Conservation (phyloP, 2,797 vertebrate species). For the Clarias laeviceps region DNA sequence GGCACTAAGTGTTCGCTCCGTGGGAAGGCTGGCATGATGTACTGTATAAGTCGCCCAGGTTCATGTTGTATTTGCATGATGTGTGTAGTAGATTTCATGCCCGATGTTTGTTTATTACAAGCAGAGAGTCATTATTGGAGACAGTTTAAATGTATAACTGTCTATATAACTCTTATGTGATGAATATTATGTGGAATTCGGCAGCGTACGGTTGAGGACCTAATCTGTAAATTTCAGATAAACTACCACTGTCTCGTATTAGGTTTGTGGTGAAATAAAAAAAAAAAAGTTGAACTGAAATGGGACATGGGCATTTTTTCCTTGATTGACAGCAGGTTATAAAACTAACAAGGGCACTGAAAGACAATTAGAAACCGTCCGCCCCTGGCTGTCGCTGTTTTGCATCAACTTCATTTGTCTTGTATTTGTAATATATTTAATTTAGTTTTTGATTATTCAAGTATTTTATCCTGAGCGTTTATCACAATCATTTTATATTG, state of each 20-base stretch:
- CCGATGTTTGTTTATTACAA: neutral
- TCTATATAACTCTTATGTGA: neutral
- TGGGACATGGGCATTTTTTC: neutral
- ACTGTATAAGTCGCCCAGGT: constrained; percentile 1
- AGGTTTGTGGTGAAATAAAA: neutral
- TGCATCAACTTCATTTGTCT: constrained; percentile 5
- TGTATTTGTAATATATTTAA: neutral
- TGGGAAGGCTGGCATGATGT: constrained; percentile 6
- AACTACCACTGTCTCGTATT: neutral
- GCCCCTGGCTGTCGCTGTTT: neutral
- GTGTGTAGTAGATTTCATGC: constrained; percentile 13
- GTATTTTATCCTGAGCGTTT: constrained; percentile 24
- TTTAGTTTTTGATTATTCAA: constrained; percentile 26
- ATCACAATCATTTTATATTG: constrained; percentile 47
- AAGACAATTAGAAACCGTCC: neutral
- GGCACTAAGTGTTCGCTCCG: constrained; percentile 15
- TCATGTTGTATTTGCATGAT: constrained; percentile 21
- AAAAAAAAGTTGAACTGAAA: neutral
- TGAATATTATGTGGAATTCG: constrained; percentile 9
- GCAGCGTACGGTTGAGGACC: neutral
- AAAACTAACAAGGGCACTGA: neutral
- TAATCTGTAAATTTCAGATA: neutral
- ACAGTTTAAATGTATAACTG: neutral
- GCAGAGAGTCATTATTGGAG: neutral
- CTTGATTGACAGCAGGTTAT: neutral